phyloP scores from a whole-genome alignment of 2,888 invertebrate species.

The Drepana falcataria region DNA sequence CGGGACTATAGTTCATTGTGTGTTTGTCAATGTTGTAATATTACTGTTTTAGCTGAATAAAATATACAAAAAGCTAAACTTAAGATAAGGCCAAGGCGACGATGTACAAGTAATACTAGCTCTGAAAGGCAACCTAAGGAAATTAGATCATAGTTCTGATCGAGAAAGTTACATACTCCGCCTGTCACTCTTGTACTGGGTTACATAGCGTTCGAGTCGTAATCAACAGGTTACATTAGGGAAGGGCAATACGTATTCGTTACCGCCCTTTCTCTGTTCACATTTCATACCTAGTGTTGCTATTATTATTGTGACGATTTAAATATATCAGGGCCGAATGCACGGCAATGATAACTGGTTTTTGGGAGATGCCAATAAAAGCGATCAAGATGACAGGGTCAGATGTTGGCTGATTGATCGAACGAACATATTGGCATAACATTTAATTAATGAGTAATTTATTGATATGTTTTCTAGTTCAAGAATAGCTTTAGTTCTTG shows the following conservation, averaged over 20 bases:
- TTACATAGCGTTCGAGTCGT: conserved; percentile 23
- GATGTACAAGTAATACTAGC: neutral
- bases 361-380: neutral
- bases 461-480: no score
- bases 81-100: no score
- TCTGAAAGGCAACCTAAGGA: neutral
- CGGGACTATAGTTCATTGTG: no score
- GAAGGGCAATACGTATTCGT: conserved; percentile 35
- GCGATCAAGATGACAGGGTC: neutral
- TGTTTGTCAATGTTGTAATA: no score
- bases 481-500: no score
- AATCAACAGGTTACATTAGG: conserved; percentile 39
- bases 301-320: neutral
- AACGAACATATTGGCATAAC: neutral
- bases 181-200: conserved; percentile 8
- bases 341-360: neutral
- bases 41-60: no score
- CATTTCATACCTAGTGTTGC: conserved; percentile 20
- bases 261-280: conserved; percentile 47
- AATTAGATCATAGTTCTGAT: neutral
- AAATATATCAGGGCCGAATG: neutral
- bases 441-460: no score
- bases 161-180: neutral
- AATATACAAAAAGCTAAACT: no score
- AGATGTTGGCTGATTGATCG: neutral